These are phyloP conservation scores for Anthoscopus minutus DNA, from an alignment of 2,113 vertebrate genomes.

Conservation along the genomic window DNA sequence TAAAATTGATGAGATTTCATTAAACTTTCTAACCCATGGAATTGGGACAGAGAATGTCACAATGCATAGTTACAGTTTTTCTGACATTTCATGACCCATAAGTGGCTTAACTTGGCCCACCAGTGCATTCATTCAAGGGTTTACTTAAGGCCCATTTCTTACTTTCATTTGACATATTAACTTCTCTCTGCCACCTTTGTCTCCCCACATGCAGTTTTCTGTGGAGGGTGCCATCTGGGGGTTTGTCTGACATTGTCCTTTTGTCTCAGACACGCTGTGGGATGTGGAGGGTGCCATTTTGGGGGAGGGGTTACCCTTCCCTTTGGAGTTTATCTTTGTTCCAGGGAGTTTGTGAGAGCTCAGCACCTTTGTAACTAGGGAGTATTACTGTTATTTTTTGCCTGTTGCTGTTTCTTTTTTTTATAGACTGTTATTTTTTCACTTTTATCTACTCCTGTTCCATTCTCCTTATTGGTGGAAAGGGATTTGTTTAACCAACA, in stretches of 20 bases:
- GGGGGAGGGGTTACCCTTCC: background rate
- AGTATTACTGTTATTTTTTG: background rate
- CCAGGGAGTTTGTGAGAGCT: background rate
- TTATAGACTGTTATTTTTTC: background rate
- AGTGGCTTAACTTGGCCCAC: background rate
- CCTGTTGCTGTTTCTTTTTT: background rate
- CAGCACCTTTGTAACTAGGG: background rate
- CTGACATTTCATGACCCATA: background rate
- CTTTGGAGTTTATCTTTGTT: background rate
- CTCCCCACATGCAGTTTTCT: background rate
- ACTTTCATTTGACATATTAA: background rate
- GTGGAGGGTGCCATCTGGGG: background rate
- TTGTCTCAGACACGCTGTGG: background rate
- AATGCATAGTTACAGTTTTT: background rate
- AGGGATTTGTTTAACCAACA: background rate
- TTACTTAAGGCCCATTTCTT: background rate
- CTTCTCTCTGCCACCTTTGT: background rate
- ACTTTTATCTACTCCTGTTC: background rate
- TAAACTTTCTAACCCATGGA: background rate
- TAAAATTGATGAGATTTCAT: background rate
- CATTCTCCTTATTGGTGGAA: background rate
- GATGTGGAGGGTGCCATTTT: rapidly evolving
- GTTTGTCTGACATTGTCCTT: background rate
- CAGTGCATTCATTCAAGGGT: background rate
- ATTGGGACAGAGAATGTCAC: background rate